Conservation (phyloP, 2,888 invertebrate species). For the Chrysina gloriosa region DNA sequence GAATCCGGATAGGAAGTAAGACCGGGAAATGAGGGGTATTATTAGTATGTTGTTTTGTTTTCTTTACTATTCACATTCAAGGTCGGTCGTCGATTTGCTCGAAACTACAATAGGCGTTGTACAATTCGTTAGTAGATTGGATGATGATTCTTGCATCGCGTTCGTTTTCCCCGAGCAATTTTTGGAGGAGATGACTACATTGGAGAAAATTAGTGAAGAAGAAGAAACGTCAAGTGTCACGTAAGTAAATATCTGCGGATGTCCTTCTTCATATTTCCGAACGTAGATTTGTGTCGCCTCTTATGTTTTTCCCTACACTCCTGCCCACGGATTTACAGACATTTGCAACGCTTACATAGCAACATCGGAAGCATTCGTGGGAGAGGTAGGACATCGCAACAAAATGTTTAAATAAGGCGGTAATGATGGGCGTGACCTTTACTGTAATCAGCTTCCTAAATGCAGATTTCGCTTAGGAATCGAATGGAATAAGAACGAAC, state of each 20-base stretch:
- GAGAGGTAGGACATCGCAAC: no score
- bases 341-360: no score
- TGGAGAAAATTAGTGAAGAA: conserved; percentile 34
- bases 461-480: no score
- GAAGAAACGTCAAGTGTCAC: conserved; percentile 4
- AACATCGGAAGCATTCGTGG: no score
- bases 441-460: no score
- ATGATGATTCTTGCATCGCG: conserved; percentile 38
- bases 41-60: neutral
- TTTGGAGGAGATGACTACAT: conserved; percentile 4
- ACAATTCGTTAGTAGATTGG: conserved; percentile 19
- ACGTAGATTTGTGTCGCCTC: no score
- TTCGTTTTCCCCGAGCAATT: conserved; percentile 25
- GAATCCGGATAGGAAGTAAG: conserved; percentile 23
- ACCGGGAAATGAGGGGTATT: neutral
- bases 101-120: conserved; percentile 22
- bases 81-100: conserved; percentile 20
- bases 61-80: conserved; percentile 2
- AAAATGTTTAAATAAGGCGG: no score
- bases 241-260: neutral
- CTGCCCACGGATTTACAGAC: no score
- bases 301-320: neutral
- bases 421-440: no score
- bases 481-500: no score
- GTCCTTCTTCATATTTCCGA: no score